Evolutionary conservation across 2,888 invertebrate genomes (phyloP), one percentile per base, ranked within the genome.

Genomic region (Papilio elwesi): DNA sequence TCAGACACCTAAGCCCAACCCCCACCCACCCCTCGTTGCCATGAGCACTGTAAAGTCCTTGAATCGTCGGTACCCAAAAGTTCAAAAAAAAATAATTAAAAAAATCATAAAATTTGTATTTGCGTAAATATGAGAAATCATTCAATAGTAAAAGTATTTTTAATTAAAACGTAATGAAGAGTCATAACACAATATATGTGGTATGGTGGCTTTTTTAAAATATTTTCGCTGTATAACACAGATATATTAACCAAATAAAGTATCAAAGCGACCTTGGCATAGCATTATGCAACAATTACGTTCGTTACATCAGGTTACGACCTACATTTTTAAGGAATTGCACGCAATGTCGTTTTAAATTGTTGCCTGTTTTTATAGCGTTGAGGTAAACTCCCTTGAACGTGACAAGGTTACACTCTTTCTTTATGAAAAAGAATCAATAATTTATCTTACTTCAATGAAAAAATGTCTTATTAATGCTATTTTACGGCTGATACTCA

Each of bases 211-310:
- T n/a, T n/a, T n/a, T n/a, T n/a, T n/a, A n/a, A n/a, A n/a, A n/a
- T n/a, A n/a, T 6, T 9, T 7, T 43, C 36, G 53, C 53, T 66
- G 36, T 68, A 67, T 70, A 72, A 65, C 65, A 48, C 26, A 13
- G 15, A 70, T 1, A 26, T 26, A 52, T 36, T 59, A 70, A 68
- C 59, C 53, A 73, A 73, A 73, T 70, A 68, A 74, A 65, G n/a
- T 26, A 49, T 26, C n/a, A 47, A 51, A 16, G 47, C 11, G 68
- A 68, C 76, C 74, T 74, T 74, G 74, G 57, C 26, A 52, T 26
- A 57, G 70, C 51, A 74, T 74, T 74, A 74, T 74, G 74, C 70
- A 76, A 76, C 52, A 74, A 74, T 74, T 52, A 70, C 49, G 67
- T 63, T 62, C 26, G 62, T 76, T 76, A 76, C 76, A 70, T 76